These are phyloP conservation scores for Cepaea nemoralis DNA, from an alignment of 1,140 invertebrate genomes.

Conservation along the genomic window DNA sequence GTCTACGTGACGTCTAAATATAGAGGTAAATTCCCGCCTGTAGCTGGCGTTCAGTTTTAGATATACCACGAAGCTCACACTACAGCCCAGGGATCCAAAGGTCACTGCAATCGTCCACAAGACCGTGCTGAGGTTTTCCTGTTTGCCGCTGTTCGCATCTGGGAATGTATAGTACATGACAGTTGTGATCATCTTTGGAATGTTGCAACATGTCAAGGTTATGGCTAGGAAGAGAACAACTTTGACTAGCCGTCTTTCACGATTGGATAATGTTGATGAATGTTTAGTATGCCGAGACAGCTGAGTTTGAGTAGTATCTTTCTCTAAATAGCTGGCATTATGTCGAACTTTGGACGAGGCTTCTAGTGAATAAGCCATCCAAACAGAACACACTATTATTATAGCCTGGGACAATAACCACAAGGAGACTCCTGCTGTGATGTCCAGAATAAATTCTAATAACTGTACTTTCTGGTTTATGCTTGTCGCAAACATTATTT, in stretches of 20 bases:
- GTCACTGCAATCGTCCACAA: neutral
- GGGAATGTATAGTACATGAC: neutral
- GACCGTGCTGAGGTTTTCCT: neutral
- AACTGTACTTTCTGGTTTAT: neutral
- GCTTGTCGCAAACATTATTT: neutral
- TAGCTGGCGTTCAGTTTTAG: neutral
- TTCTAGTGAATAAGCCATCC: neutral
- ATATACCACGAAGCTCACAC: neutral
- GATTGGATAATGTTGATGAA: neutral
- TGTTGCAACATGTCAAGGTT: neutral
- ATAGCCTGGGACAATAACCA: neutral
- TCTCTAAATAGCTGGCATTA: neutral
- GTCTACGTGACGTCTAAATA: conserved; percentile 1
- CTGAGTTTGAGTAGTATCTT: neutral
- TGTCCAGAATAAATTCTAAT: neutral
- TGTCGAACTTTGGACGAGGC: neutral
- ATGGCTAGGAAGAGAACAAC: neutral
- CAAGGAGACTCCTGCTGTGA: neutral
- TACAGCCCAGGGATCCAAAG: neutral
- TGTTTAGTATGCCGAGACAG: neutral
- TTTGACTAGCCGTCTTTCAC: neutral
- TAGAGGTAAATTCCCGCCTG: neutral
- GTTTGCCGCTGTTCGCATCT: neutral
- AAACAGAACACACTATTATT: neutral
- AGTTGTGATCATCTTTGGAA: neutral